Evolutionary conservation across 37 sponge, comb jelly and placozoan genomes (phyloP), one percentile per base, ranked within the genome.

Genomic region (Axinella damicornis): DNA sequence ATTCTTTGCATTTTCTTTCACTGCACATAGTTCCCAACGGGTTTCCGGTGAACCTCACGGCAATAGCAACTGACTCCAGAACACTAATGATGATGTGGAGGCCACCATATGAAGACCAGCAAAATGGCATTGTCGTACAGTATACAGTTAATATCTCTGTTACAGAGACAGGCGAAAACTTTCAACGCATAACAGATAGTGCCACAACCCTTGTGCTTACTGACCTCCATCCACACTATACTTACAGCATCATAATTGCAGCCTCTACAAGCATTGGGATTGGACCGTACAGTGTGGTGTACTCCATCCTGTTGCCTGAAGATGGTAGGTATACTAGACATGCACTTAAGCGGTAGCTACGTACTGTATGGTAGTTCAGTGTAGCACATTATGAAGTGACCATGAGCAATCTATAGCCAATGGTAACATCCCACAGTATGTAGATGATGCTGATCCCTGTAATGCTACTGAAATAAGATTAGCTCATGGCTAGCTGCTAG

Each of bases 181-280:
- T 57, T 16, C 53, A 22, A 22, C 53, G 16, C 5, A 53, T 6
- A 11, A 27, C 56, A 32, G 13, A 12, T 55, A 2, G 14, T 14
- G 9, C 1, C 30, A 20, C 17, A 38, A 57, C 19, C 38, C 25
- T 53, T 65, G 69, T 41, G 27, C 67, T 57, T 27, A 57, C 71
- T 70, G 71, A 61, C 4, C 77, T 76, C 24, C 77, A 76, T 76
- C 77, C 77, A 57, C 18, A 28, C 61, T 76, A 59, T 28, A 56
- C 33, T 15, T 76, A 76, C 62, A 58, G 15, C 25, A 34, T 27
- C 61, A 58, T 20, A 25, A 32, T 76, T 18, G 25, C 61, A 30
- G 61, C 77, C 21, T 57, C 56, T n/a, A 76, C 77, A 15, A 38
- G 22, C 5, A 31, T 76, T 58, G 77, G 62, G 2, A 76, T 15